Base-by-base conservation (phyloP, 1,140 invertebrate genomes). In the Xylocopa sonorina region DNA sequence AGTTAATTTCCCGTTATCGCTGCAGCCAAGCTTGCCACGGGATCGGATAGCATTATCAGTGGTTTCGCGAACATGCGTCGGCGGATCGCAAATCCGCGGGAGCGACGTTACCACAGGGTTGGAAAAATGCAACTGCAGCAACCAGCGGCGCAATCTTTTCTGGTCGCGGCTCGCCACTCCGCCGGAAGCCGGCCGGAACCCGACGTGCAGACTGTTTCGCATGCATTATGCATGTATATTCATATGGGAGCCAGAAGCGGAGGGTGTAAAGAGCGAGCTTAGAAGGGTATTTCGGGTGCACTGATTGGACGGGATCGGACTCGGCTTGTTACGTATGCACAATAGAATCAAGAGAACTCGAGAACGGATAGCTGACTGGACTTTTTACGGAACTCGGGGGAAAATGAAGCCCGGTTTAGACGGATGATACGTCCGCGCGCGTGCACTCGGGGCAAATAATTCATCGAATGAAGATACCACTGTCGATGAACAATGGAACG, bases 121-220 rank as follows among this genome's bases (percentile, higher is more conserved):
- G 27, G 46, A 27, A 79, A 83, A 83, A 53, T 83, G 81, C 82
- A 75, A 80, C 57, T 75, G 78, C 82, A 66, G 81, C 81, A 75
- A 67, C 57, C 57, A 21, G 34, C 34, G 71, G 43, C 80, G 64
- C 69, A 60, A 78, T 84, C 76, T 62, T 55, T n/a, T 32, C 50
- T 43, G 48, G 24, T 76, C 41, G 34, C 48, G 50, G 32, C 60
- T 29, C 41, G 14, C 50, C 46, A 43, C 57, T 63, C 48, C 29
- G 46, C 9, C 46, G 64, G 29, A 62, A 32, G 50, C 62, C 41
- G 60, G n/a, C 34, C 29, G 3, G 21, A n/a, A n/a, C 55, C 21
- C 46, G 46, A 1, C 41, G 66, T 21, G 34, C 66, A 51, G 43
- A 50, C 67, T 71, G 32, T 69, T 78, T 53, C 50, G 29, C 50